Base-by-base conservation (phyloP, 2,888 invertebrate species). In the Chaetoderma sp. region DNA sequence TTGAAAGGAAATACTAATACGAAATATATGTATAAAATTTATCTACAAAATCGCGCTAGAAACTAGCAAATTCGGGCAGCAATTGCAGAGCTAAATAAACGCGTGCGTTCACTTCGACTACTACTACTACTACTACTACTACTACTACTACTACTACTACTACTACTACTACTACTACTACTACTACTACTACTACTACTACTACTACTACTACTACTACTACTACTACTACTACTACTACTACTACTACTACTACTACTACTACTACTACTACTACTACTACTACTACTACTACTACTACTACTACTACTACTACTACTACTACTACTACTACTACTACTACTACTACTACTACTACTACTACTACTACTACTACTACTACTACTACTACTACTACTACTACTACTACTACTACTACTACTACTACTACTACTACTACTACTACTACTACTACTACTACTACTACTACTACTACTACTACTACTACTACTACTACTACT, bases 331-430 rank as follows among this genome's bases (percentile, higher is more conserved):
- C 47, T 47, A 47, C 47, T 47, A 47, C 18, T 47, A 47, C 47
- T 47, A 47, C 47, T 47, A 47, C 47, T 47, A 47, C 47, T 47
- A 47, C 47, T 47, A 47, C 21, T 47, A 47, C 47, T 47, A 47
- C 18, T 47, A 18, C 47, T 47, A 47, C 47, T 47, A 47, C 18
- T 47, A 47, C 47, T 47, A 47, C 47, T 47, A 47, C 47, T 47
- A 47, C 10, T 36, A 36, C 39, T 36, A 36, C n/a, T 36, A 36
- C 39, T 36, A 36, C 39, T 36, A 36, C 39, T 36, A 16, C 39
- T 36, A 36, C 39, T 47, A 47, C 21, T 47, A 47, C 47, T 47
- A 47, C 18, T 47, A 47, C 21, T 47, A 47, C 47, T 47, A 47
- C 21, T 47, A 47, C 47, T 47, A 47, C 18, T 47, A 47, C 21